phyloP scores from a whole-genome alignment of 2,113 vertebrate genomes.

The Hipposideros armiger region DNA sequence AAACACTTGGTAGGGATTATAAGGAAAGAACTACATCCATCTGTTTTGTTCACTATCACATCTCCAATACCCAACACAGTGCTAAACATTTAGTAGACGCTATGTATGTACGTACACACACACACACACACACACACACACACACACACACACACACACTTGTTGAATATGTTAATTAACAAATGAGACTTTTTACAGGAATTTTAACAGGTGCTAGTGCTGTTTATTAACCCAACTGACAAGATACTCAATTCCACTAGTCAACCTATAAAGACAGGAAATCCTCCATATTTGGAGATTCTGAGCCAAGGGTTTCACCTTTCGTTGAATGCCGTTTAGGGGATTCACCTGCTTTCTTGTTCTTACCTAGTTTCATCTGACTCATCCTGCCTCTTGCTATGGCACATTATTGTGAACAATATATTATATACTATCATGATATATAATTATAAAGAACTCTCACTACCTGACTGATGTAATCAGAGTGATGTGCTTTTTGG shows the following conservation, averaged over 20 bases:
- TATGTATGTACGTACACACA: background rate
- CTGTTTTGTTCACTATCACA: background rate
- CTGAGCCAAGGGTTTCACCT: background rate
- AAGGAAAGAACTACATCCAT: background rate
- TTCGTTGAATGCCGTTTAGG: too few species aligned
- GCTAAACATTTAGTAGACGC: background rate
- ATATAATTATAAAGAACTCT: background rate
- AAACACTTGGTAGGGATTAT: background rate
- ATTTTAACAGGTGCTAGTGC: background rate
- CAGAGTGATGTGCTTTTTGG: background rate
- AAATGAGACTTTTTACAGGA: background rate
- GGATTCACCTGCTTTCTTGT: background rate
- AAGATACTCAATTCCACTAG: background rate
- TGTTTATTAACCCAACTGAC: background rate
- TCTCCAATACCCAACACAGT: too few species aligned
- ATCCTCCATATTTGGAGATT: background rate
- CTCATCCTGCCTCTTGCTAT: background rate
- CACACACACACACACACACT: background rate
- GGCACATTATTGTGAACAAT: background rate
- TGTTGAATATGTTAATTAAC: background rate
- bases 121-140: background rate
- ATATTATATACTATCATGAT: background rate
- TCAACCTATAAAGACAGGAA: background rate
- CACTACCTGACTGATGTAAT: background rate
- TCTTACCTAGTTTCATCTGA: background rate